Base-by-base conservation (phyloP, 2,888 invertebrate species). In the Acanthacorydalis orientalis region DNA sequence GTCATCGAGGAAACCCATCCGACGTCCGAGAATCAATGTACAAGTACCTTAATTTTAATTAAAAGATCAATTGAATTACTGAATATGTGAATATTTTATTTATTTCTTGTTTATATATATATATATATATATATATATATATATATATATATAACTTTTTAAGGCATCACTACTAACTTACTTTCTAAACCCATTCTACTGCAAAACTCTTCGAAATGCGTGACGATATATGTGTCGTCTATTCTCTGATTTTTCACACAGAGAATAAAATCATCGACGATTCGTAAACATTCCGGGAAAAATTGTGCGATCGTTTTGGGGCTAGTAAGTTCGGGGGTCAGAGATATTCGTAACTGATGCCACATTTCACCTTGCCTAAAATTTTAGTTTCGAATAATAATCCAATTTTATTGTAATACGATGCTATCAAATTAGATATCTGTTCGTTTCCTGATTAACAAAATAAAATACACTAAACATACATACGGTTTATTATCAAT, bases 171-270 rank as follows among this genome's bases (percentile, higher is more conserved):
- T 32, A 8, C 31, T 23, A 35, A 70, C 73, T 71, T 62, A 79
- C 80, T 78, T 70, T 90, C 90, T 43, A 89, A 69, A 2, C 86
- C 87, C 69, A 88, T 76, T 51, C 81, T 72, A 59, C 83, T 83
- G 2, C 84, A 78, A 45, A 84, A 69, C 52, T 82, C 78, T 53
- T 86, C 83, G 59, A 89, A 80, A 48, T 74, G 72, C 1, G 62
- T 54, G 1, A 83, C 73, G 11, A 63, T 60, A 38, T 76, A 70
- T 14, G 69, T 63, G 16, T 65, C 59, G 31, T 65, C 58, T 44
- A 62, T 55, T 15, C 82, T 69, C 51, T 72, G 70, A 35, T 68
- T 64, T 49, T 73, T 70, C 51, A 89, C 65, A 15, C 86, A 66
- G 23, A 73, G 69, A 44, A 83, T 71, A 64, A 87, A 86, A 61